Percentiles rank a stretch among this genome's conserved stretches.
phyloP scores from a whole-genome alignment of 2,113 vertebrate genomes.

The Balaeniceps rex region DNA sequence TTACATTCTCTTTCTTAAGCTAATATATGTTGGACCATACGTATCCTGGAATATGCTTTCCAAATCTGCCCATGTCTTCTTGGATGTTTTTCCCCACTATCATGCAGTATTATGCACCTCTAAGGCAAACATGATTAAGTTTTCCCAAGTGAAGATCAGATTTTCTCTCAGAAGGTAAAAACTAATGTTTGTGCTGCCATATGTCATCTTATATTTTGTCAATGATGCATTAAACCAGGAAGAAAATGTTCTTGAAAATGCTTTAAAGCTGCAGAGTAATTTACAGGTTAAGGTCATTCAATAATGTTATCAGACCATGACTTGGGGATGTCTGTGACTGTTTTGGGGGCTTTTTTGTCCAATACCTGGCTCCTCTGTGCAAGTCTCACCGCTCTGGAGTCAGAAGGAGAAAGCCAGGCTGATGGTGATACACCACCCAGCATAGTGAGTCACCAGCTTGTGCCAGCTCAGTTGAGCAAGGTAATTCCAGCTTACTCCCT shows the following conservation, averaged over 20 bases:
- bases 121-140: background rate
- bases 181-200: background rate
- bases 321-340: background rate
- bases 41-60: background rate
- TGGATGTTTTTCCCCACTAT: background rate
- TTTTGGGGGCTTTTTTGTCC: background rate
- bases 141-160: background rate
- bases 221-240: background rate
- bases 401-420: background rate
- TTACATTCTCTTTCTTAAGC: background rate
- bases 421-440: background rate
- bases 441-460: background rate
- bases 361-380: background rate
- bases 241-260: background rate
- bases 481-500: background rate
- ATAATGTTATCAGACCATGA: background rate
- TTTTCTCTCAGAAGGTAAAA: background rate
- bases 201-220: background rate
- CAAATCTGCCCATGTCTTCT: background rate
- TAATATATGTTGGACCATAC: background rate
- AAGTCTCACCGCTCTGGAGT: background rate
- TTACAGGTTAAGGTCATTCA: background rate
- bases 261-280: background rate
- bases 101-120: background rate
- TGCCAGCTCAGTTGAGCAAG: background rate